Evolutionary conservation across 2,888 invertebrate species (phyloP).

Genomic region (Pediacus dermestoides): DNA sequence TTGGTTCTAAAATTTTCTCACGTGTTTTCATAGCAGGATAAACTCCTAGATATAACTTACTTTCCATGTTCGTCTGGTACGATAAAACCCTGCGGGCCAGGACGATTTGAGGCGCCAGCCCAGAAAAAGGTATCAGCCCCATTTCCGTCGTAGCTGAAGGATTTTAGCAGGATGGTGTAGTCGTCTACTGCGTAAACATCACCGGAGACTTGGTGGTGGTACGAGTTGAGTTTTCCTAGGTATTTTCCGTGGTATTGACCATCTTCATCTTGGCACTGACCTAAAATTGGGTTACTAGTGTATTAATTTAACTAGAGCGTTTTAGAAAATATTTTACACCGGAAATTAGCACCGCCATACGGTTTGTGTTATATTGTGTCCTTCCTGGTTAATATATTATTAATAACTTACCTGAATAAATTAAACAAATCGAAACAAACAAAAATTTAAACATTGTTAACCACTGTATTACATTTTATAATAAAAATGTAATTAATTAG

Average conservation of each 20-base stretch:
- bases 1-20: constrained; percentile 80
- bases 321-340: no score
- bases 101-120: constrained; percentile 83
- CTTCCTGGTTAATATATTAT: no score
- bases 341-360: no score
- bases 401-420: constrained; percentile 6
- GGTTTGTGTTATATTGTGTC: constrained; percentile 1
- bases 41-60: no score
- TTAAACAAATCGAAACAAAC: no score
- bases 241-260: constrained; percentile 76
- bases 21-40: background rate
- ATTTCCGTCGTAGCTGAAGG: constrained; percentile 86
- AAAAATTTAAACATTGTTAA: no score
- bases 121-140: constrained; percentile 91
- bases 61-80: constrained; percentile 84
- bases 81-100: constrained; percentile 88
- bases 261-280: constrained; percentile 57
- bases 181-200: constrained; percentile 87
- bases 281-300: no score
- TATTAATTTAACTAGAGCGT: constrained; percentile 6
- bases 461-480: no score
- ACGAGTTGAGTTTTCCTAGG: constrained; percentile 82
- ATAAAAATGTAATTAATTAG: no score
- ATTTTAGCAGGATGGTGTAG: constrained; percentile 72
- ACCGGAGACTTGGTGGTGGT: constrained; percentile 88